phyloP scores from a whole-genome alignment of 2,888 invertebrate species.

The Parnassius apollo region DNA sequence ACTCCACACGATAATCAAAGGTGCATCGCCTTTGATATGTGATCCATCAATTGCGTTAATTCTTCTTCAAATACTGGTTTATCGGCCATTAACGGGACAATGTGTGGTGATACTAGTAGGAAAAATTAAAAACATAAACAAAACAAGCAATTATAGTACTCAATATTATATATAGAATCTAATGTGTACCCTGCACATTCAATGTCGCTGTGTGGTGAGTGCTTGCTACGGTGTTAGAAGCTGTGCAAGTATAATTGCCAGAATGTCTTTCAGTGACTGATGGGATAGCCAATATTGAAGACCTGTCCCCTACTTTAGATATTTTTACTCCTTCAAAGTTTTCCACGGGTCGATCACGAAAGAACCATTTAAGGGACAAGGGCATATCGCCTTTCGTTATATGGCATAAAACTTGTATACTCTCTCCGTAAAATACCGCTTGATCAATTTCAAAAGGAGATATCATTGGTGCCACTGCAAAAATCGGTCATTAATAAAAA shows the following conservation, averaged over 20 bases:
- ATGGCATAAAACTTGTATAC: slow-evolving; percentile 87
- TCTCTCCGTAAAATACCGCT: slow-evolving; percentile 89
- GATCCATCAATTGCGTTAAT: slow-evolving; percentile 82
- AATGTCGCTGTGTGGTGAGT: slow-evolving; percentile 85
- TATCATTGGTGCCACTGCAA: slow-evolving; percentile 89
- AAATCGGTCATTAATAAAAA: slow-evolving; percentile 24
- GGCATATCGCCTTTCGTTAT: slow-evolving; percentile 86
- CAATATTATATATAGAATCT: slow-evolving; percentile 28
- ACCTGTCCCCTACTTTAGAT: slow-evolving; percentile 80
- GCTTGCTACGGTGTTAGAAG: slow-evolving; percentile 86
- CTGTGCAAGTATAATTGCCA: slow-evolving; percentile 88
- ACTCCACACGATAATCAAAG: slow-evolving; percentile 88
- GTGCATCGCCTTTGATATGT: slow-evolving; percentile 85
- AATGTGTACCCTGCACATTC: slow-evolving; percentile 85
- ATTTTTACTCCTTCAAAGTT: slow-evolving; percentile 80
- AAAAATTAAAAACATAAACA: slow-evolving; percentile 37
- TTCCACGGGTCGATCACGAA: slow-evolving; percentile 86
- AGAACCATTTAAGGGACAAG: slow-evolving; percentile 86
- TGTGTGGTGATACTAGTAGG: slow-evolving; percentile 75
- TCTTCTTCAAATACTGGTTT: slow-evolving; percentile 84
- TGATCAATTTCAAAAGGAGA: slow-evolving; percentile 90
- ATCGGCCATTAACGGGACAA: slow-evolving; percentile 82
- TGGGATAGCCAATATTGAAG: slow-evolving; percentile 83
- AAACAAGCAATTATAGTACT: slow-evolving; percentile 43
- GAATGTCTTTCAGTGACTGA: slow-evolving; percentile 84